A percentile compares a stretch with the other conserved stretches of the same genome.
Conservation (phyloP, 2,888 invertebrate genomes). For the Conomelus anceps region DNA sequence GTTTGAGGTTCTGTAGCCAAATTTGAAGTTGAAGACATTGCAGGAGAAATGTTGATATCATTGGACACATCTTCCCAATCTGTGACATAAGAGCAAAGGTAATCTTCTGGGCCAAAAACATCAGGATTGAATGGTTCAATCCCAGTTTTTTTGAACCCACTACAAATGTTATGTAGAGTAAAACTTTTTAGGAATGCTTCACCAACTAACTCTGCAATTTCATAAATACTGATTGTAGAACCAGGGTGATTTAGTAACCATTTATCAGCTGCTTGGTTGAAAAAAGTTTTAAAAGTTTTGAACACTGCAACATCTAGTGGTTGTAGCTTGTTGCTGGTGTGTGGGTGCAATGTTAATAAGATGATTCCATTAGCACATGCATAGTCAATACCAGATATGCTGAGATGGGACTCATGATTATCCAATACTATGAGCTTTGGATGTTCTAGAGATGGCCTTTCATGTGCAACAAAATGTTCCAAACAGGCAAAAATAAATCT, state of each 20-base stretch:
- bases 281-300: not conserved
- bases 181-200: not conserved
- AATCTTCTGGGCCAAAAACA: not conserved
- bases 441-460: not conserved
- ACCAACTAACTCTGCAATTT: not conserved
- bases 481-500: not conserved
- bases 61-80: not conserved
- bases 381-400: not conserved
- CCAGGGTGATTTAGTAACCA: not conserved
- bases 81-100: not conserved
- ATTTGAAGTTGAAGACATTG: not conserved
- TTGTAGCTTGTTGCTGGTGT: conserved; percentile 6
- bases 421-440: not conserved
- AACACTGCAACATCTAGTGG: conserved; percentile 2
- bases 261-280: not conserved
- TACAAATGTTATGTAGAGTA: not conserved
- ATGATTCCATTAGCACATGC: not conserved
- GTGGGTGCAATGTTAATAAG: not conserved
- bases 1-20: too few species aligned
- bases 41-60: not conserved
- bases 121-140: not conserved
- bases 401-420: not conserved
- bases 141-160: not conserved
- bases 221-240: not conserved
- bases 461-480: not conserved